These are phyloP conservation scores for Amphimedon queenslandica DNA, from an alignment of 37 sponge, comb jelly and placozoan genomes.

Conservation along the genomic window DNA sequence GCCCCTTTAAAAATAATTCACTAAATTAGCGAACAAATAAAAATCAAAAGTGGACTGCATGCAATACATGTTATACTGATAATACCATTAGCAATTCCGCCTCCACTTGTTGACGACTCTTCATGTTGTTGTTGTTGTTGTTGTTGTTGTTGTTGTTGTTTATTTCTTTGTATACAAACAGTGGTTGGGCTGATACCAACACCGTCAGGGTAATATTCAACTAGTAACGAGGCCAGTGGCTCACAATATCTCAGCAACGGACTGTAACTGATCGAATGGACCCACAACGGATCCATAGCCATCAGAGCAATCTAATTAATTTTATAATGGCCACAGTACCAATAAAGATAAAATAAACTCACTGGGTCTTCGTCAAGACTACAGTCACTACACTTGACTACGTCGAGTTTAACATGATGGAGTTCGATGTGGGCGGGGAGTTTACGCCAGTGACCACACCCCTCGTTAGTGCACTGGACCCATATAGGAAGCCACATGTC, in stretches of 20 bases:
- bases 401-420: constrained; percentile 41
- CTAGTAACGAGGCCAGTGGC: constrained; percentile 53
- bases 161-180: not conserved
- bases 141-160: too few relatives aligned
- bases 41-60: too few relatives aligned
- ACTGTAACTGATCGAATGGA: constrained; percentile 54
- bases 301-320: constrained; percentile 34
- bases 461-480: constrained; percentile 48
- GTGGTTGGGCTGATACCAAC: constrained; percentile 76
- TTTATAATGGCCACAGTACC: not conserved
- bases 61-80: too few relatives aligned
- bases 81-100: too few relatives aligned
- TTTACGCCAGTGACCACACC: constrained; percentile 68
- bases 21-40: too few relatives aligned
- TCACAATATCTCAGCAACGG: constrained; percentile 68
- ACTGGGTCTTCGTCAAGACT: constrained; percentile 51
- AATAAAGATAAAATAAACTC: not conserved
- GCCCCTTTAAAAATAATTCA: too few relatives aligned
- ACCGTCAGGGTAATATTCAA: constrained; percentile 74
- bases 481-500: constrained; percentile 71
- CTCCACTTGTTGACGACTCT: too few relatives aligned
- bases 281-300: constrained; percentile 49
- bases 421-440: constrained; percentile 55
- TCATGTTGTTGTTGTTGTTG: too few relatives aligned
- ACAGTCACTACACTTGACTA: constrained; percentile 58